Evolutionary conservation across 1,140 invertebrate genomes (phyloP), one percentile per base, ranked within the genome.

Genomic region (Stegodyphus dumicola): DNA sequence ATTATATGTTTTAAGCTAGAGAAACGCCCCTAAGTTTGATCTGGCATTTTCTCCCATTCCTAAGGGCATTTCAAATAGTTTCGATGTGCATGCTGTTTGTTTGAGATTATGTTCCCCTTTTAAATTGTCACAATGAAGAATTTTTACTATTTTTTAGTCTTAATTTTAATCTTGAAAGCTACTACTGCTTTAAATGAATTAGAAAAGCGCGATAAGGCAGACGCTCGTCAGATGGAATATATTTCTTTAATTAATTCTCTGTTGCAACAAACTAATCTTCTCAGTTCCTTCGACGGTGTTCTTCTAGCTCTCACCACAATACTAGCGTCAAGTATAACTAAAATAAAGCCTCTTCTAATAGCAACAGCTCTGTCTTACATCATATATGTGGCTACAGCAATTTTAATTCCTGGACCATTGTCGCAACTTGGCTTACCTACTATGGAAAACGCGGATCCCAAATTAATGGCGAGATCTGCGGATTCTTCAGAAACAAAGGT

Each of bases 211-310:
- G 64, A 83, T 0, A 83, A 74, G 13, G 64, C 54, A 2, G 60
- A 74, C 70, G 70, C 74, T n/a, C 60, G 81, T 7, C 81, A 85
- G 51, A 76, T 77, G 74, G 81, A 85, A 77, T 85, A 85, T 51
- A 76, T 85, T 18, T 85, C 81, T 7, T 33, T 85, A 7, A 76
- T 85, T n/a, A 85, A 77, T 6, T 60, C 73, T 56, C 53, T 85
- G 17, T 33, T 85, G 0, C 51, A 85, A 11, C 81, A 85, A 11
- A 85, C 81, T 3, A 76, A 76, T 33, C 60, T 85, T 3, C 17
- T 85, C 1, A 85, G 71, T 33, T 75, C 81, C n/a, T 60, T 85
- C 5, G 81, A 85, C 60, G 81, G 81, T 13, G 73, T 71, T 1
- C 33, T 85, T 7, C 13, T 85, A n/a, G 81, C 73, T 1, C 2